Evolutionary conservation across 1,140 invertebrate species (phyloP), one percentile per base, ranked within the genome.

Genomic region (Cherax destructor): DNA sequence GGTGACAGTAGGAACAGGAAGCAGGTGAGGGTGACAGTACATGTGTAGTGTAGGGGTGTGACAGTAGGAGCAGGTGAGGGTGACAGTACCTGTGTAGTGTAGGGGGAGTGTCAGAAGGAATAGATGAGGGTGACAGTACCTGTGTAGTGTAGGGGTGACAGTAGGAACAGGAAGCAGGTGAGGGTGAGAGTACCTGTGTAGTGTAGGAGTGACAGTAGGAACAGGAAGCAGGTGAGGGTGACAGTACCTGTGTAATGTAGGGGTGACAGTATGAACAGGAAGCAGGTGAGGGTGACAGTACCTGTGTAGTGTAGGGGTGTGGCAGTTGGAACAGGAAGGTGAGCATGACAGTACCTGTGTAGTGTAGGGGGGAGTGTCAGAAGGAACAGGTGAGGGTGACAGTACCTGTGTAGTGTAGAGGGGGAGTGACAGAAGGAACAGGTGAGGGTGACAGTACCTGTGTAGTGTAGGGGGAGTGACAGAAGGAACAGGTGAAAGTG

Each of bases 401-500:
- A 50, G 30, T 47, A 78, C 30, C 76, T 78, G 76, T 78, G 76
- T 41, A 78, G 49, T 78, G 49, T 78, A 47, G 11, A 56, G 52
- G 52, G 52, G n/a, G 7, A 0, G 52, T 56, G 30, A 56, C 52
- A 56, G 7, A 2, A 56, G 30, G 52, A 4, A 3, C 52, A 56
- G 52, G 52, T 7, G 52, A 56, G 52, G 30, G 2, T 41, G 11
- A 76, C 83, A 77, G 69, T 86, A 99, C 98, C 52, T 56, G 52
- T 56, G 52, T 56, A 56, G 52, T 56, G 52, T 69, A 69, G 61
- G 30, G 61, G 52, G 52, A 41, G 16, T n/a, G 11, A 69, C 61
- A 69, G 30, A 1, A 69, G 18, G 61, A 10, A 6, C 61, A 16
- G 0, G 30, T 41, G 30, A 0, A 6, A 3, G 18, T 13, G 11